These are phyloP conservation scores for Pituophis catenifer DNA, from an alignment of 2,113 vertebrate species.

Conservation along the genomic window DNA sequence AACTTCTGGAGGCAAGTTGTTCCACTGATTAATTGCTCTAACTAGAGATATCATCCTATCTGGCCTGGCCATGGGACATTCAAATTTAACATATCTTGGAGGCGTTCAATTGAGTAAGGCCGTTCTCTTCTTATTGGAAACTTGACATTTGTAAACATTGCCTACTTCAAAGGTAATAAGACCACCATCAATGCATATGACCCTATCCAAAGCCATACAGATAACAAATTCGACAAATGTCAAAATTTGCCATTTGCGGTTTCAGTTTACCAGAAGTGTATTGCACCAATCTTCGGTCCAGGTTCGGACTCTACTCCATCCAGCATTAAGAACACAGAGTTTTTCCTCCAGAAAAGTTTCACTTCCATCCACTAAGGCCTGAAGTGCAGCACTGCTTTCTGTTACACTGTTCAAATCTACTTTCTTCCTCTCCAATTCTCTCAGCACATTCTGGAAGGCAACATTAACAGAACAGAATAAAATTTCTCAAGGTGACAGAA, in stretches of 20 bases:
- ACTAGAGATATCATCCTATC: neutral
- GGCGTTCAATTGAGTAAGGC: neutral
- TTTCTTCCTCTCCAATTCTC: constrained; percentile 88
- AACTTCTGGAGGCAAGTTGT: too few relatives aligned
- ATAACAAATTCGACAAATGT: neutral
- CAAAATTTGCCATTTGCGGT: neutral
- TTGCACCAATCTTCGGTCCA: constrained; percentile 91
- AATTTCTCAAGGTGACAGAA: neutral
- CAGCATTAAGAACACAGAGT: constrained; percentile 83
- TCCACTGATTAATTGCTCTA: too few relatives aligned
- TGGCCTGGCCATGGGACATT: neutral
- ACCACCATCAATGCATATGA: neutral
- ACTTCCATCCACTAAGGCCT: constrained; percentile 84
- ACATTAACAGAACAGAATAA: constrained; percentile 25
- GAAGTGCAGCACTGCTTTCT: constrained; percentile 83
- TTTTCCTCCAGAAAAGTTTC: constrained; percentile 81
- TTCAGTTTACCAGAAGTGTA: constrained; percentile 79
- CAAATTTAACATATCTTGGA: neutral
- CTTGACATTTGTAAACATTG: neutral
- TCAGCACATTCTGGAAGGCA: constrained; percentile 81
- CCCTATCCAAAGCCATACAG: neutral
- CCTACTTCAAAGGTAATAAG: neutral
- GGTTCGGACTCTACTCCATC: constrained; percentile 84
- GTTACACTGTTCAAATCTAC: constrained; percentile 80
- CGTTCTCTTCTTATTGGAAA: neutral